phyloP scores from a whole-genome alignment of 64 coral and sea anemone genomes.

The Dendrophyllia cribrosa region DNA sequence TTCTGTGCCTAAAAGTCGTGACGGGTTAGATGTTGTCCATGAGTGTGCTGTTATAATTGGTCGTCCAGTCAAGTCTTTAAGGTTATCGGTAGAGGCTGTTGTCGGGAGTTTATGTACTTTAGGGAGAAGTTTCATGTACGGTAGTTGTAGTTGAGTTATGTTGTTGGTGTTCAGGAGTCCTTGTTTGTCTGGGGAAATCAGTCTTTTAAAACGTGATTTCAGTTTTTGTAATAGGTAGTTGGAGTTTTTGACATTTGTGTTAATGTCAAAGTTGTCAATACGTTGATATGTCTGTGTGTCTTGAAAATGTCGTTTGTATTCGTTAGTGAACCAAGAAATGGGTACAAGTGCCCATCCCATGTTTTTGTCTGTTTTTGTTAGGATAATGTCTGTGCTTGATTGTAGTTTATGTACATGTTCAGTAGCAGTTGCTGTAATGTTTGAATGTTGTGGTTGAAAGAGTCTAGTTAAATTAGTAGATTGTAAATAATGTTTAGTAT shows the following conservation, averaged over 20 bases:
- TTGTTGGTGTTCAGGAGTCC: no score
- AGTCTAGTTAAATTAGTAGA: no score
- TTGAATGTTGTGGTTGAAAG: no score
- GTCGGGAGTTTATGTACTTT: no score
- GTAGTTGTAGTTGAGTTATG: no score
- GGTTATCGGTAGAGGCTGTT: no score
- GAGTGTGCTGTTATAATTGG: no score
- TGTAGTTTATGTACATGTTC: not conserved
- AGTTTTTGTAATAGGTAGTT: not conserved
- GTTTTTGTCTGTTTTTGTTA: constrained; percentile 40
- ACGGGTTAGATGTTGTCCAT: constrained; percentile 2
- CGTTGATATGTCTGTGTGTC: constrained; percentile 14
- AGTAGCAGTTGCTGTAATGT: not conserved
- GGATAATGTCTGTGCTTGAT: not conserved
- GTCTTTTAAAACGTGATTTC: no score
- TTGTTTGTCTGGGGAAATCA: no score
- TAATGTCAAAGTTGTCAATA: constrained; percentile 9
- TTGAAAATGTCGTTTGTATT: constrained; percentile 5
- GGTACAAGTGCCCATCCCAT: constrained; percentile 6
- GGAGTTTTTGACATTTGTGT: not conserved
- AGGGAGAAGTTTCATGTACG: no score
- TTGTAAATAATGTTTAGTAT: not conserved
- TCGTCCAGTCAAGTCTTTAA: no score
- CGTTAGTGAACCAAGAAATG: constrained; percentile 15
- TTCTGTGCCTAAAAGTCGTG: constrained; percentile 8